A percentile compares a stretch with the other conserved stretches of the same genome.
These are phyloP conservation scores for Atractosteus spatula DNA, from an alignment of 2,113 vertebrate species.

Conservation along the genomic window DNA sequence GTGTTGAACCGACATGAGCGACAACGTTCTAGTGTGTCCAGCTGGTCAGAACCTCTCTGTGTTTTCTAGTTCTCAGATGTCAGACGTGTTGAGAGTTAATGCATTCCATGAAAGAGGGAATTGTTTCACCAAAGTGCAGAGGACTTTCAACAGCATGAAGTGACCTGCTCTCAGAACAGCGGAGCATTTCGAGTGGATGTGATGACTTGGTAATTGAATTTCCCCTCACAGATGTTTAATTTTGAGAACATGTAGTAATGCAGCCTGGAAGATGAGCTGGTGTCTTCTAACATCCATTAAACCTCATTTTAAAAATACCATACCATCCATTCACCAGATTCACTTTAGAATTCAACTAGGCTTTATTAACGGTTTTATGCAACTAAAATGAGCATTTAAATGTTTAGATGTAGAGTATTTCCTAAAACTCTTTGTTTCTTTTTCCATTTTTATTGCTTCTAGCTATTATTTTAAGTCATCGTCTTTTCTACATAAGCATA, in stretches of 20 bases:
- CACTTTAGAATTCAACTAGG: too few species aligned
- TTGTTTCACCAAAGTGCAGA: not conserved
- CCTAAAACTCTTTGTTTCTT: too few species aligned
- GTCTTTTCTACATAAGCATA: too few species aligned
- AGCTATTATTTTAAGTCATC: too few species aligned
- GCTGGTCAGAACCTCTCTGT: not conserved
- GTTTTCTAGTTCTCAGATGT: not conserved
- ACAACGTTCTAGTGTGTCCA: not conserved
- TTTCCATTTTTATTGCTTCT: too few species aligned
- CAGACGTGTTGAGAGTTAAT: not conserved
- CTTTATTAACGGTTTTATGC: too few species aligned
- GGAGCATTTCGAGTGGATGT: not conserved
- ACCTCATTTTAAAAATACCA: not conserved
- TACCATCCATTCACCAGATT: too few species aligned
- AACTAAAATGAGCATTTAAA: too few species aligned
- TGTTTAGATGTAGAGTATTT: too few species aligned
- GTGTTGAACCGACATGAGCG: not conserved
- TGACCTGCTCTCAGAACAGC: not conserved
- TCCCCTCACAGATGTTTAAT: not conserved
- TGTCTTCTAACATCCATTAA: not conserved
- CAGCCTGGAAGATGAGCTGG: not conserved
- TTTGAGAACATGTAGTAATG: not conserved
- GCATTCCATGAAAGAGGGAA: slow-evolving; percentile 8
- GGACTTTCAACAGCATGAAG: not conserved
- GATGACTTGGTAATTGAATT: slow-evolving; percentile 4